These are phyloP conservation scores for Phaedon cochleariae DNA, from an alignment of 2,888 invertebrate species.

Conservation along the genomic window DNA sequence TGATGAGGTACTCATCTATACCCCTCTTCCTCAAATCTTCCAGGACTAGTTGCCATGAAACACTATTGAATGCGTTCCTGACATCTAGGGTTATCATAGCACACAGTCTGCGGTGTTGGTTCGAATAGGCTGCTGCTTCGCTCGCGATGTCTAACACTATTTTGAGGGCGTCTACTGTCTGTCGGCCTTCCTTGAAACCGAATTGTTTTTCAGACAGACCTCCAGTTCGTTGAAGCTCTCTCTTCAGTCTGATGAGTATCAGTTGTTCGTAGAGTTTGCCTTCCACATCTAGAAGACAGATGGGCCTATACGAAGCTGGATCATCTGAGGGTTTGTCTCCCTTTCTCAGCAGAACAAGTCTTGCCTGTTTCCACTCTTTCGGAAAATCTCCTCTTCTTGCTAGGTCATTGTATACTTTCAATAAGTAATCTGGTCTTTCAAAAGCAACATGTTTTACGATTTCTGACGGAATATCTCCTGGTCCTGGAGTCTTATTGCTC, in stretches of 20 bases:
- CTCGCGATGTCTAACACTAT: background rate
- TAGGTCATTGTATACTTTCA: too few species aligned
- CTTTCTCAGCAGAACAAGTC: background rate
- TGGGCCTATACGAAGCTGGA: background rate
- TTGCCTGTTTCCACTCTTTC: background rate
- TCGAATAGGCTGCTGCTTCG: too few species aligned
- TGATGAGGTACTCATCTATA: too few species aligned
- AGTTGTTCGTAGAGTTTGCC: slow-evolving; percentile 4
- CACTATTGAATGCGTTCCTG: slow-evolving; percentile 17
- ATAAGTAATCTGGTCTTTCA: too few species aligned
- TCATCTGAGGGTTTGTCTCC: background rate
- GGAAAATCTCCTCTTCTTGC: too few species aligned
- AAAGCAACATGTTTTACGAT: too few species aligned
- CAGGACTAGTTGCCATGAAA: background rate
- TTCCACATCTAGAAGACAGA: background rate
- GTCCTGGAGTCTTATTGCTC: too few species aligned
- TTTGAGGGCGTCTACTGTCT: slow-evolving; percentile 20
- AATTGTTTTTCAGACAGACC: background rate
- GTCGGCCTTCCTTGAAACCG: slow-evolving; percentile 19
- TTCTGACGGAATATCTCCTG: too few species aligned
- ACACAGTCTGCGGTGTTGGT: too few species aligned
- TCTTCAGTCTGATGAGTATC: background rate
- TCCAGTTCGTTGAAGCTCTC: background rate
- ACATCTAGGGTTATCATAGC: slow-evolving; percentile 2
- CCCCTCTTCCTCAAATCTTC: too few species aligned